A percentile compares a stretch with the other conserved stretches of the same genome.
Evolutionary conservation across 2,888 invertebrate species (phyloP).

Genomic region (Latheticus oryzae): DNA sequence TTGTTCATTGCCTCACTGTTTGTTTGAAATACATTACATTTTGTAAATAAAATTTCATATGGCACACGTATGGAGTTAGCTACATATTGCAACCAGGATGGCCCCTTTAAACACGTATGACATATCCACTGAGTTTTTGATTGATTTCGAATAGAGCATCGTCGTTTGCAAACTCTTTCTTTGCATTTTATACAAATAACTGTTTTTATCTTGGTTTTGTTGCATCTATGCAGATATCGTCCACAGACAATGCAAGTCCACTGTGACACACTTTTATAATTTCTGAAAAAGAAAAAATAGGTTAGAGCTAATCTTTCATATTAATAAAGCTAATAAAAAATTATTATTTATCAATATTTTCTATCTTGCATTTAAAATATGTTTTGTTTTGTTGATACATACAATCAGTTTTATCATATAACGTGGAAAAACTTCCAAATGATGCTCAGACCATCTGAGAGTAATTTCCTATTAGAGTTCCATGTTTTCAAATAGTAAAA

Average conservation of each 20-base stretch:
- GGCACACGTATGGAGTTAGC: slow-evolving; percentile 51
- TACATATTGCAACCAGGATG: slow-evolving; percentile 59
- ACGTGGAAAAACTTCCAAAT: too few relatives aligned
- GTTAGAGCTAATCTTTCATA: too few relatives aligned
- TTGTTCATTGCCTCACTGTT: slow-evolving; percentile 40
- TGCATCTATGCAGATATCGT: slow-evolving; percentile 55
- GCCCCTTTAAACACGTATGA: slow-evolving; percentile 55
- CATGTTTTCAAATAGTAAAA: too few relatives aligned
- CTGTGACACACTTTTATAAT: slow-evolving; percentile 52
- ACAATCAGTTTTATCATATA: too few relatives aligned
- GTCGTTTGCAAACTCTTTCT: slow-evolving; percentile 56
- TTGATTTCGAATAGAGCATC: slow-evolving; percentile 52
- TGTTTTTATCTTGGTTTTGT: slow-evolving; percentile 54
- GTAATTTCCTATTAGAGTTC: too few relatives aligned
- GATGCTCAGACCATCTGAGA: too few relatives aligned
- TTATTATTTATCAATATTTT: too few relatives aligned
- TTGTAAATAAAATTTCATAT: too few relatives aligned
- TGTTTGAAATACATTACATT: not conserved
- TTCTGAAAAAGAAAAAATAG: slow-evolving; percentile 50
- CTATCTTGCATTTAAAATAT: too few relatives aligned
- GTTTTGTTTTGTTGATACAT: too few relatives aligned
- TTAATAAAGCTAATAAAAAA: too few relatives aligned
- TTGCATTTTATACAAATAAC: slow-evolving; percentile 60
- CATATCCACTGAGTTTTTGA: slow-evolving; percentile 59
- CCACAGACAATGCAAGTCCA: slow-evolving; percentile 63